Conservation (phyloP, 2,797 vertebrate genomes). For the Pelochelys cantorii region DNA sequence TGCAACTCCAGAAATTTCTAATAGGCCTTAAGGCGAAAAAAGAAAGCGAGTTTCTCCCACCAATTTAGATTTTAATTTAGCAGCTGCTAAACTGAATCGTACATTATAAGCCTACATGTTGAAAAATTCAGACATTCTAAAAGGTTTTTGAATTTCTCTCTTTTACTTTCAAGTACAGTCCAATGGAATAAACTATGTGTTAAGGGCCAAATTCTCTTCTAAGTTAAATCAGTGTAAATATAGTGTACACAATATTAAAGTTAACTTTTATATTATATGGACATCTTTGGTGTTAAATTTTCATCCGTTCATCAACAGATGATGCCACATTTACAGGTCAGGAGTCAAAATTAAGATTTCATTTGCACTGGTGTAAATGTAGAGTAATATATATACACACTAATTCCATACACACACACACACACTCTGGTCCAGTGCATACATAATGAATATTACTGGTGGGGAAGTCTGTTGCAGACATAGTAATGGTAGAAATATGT, state of each 20-base stretch:
- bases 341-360: not conserved
- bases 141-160: not conserved
- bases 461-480: not conserved
- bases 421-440: not conserved
- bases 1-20: constrained; percentile 58
- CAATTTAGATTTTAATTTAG: constrained; percentile 51
- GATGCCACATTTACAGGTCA: not conserved
- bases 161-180: constrained; percentile 17
- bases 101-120: constrained; percentile 20
- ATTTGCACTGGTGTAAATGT: not conserved
- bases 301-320: not conserved
- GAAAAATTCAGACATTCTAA: constrained; percentile 34
- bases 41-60: constrained; percentile 46
- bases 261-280: not conserved
- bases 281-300: not conserved
- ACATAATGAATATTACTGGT: fast-evolving
- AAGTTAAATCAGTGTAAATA: not conserved
- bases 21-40: constrained; percentile 43
- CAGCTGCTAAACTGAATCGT: constrained; percentile 50
- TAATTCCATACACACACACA: too few relatives aligned
- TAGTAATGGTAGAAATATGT: not conserved
- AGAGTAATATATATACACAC: not conserved
- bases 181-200: constrained; percentile 18
- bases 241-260: not conserved
- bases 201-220: not conserved